These are phyloP conservation scores for Cygnus buccinator DNA, from an alignment of 2,113 vertebrate genomes.

Conservation along the genomic window DNA sequence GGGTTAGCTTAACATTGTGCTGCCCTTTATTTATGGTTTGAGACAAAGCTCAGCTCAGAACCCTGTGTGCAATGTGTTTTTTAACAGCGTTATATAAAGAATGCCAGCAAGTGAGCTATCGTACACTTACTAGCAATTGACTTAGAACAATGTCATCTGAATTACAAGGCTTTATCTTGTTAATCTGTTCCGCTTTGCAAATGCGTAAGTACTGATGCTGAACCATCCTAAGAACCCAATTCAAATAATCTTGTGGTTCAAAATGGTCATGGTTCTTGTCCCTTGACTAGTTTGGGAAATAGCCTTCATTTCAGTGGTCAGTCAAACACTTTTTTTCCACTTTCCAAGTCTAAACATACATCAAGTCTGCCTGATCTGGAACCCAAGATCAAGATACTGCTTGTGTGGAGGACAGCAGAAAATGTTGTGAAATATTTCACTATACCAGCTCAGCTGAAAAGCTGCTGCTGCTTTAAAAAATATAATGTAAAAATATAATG, in stretches of 20 bases:
- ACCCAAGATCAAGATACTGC: not conserved
- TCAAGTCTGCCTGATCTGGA: not conserved
- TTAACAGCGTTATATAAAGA: not conserved
- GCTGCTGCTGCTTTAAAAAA: constrained; percentile 44
- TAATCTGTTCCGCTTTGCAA: not conserved
- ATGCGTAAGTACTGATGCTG: fast-evolving
- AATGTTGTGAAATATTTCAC: not conserved
- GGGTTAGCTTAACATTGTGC: not conserved
- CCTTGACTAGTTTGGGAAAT: not conserved
- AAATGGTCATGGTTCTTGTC: not conserved
- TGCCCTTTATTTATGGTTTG: not conserved
- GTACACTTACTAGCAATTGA: not conserved
- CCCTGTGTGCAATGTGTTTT: not conserved
- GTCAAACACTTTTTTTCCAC: not conserved
- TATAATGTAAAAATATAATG: not conserved
- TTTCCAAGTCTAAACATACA: not conserved
- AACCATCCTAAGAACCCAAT: not conserved
- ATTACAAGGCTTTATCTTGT: not conserved
- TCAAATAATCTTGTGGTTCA: not conserved
- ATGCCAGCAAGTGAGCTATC: not conserved
- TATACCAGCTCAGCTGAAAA: not conserved
- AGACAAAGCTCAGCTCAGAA: not conserved
- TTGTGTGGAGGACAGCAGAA: not conserved
- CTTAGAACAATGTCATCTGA: not conserved
- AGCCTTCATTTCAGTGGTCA: not conserved